A percentile compares a stretch with the other conserved stretches of the same genome.
Conservation (phyloP, 2,888 invertebrate genomes). For the Tinea trinotella region DNA sequence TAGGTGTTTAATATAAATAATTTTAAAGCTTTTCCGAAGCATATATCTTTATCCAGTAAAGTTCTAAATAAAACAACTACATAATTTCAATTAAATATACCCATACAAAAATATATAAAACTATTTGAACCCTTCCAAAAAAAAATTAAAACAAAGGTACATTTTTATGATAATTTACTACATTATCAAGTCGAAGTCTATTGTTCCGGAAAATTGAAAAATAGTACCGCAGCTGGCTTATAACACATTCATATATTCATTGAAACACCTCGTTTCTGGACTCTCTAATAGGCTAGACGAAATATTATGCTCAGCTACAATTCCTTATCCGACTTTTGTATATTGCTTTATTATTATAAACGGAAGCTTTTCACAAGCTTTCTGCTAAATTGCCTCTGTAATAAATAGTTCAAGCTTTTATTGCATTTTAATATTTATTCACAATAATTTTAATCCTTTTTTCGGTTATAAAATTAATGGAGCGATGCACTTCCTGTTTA, state of each 20-base stretch:
- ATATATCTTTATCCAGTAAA: too few species aligned
- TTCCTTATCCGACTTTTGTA: background rate
- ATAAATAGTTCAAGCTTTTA: background rate
- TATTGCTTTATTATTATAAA: slow-evolving; percentile 6
- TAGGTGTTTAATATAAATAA: too few species aligned
- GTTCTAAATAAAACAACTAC: too few species aligned
- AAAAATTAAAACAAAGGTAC: background rate
- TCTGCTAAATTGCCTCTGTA: background rate
- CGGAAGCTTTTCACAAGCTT: background rate
- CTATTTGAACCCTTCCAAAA: too few species aligned
- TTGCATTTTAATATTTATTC: background rate
- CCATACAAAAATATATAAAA: too few species aligned
- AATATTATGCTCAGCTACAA: slow-evolving; percentile 9
- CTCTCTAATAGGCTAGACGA: slow-evolving; percentile 18
- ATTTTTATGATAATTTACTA: slow-evolving; percentile 38
- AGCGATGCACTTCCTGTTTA: background rate
- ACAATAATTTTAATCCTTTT: background rate
- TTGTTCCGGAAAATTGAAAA: slow-evolving; percentile 68
- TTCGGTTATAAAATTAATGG: background rate
- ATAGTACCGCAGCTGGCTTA: slow-evolving; percentile 41
- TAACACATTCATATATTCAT: slow-evolving; percentile 62
- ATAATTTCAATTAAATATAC: too few species aligned
- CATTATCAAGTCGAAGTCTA: slow-evolving; percentile 48
- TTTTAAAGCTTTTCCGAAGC: too few species aligned
- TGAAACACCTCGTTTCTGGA: slow-evolving; percentile 31